phyloP scores from a whole-genome alignment of 2,797 vertebrate genomes.

The Apodemus agrarius region DNA sequence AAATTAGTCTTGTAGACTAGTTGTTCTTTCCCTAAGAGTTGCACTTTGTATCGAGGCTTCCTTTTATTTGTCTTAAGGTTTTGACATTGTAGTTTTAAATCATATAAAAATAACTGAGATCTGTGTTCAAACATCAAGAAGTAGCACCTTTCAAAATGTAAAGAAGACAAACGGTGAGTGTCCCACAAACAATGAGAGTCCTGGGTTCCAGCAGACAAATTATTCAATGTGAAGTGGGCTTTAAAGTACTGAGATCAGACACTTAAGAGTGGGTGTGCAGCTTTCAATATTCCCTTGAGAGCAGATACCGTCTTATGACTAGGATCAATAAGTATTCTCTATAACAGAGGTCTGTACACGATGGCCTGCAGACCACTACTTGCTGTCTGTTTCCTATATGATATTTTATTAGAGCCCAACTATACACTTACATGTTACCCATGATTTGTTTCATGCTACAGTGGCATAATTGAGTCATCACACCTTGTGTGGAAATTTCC shows the following conservation, averaged over 20 bases:
- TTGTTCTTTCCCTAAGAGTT: background rate
- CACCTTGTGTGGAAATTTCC: background rate
- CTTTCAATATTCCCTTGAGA: background rate
- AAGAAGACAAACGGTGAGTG: background rate
- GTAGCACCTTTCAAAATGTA: background rate
- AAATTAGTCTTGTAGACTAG: background rate
- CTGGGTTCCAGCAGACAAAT: background rate
- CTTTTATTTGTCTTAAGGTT: conserved; percentile 30
- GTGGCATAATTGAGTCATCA: background rate
- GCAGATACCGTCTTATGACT: background rate
- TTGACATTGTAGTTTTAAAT: background rate
- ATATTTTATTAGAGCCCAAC: background rate
- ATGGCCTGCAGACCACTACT: background rate
- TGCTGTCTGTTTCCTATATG: background rate
- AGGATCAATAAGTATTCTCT: background rate
- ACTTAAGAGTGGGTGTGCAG: background rate
- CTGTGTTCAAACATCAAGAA: background rate
- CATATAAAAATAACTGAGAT: conserved; percentile 41
- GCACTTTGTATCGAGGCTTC: background rate
- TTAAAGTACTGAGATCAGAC: background rate
- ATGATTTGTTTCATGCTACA: background rate
- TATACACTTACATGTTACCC: background rate
- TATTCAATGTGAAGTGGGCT: background rate
- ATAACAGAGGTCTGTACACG: background rate
- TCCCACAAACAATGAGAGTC: background rate